Percentiles rank a stretch among this genome's conserved stretches.
phyloP scores from a whole-genome alignment of 2,888 invertebrate species.

The Scrobipalpa atriplicella region DNA sequence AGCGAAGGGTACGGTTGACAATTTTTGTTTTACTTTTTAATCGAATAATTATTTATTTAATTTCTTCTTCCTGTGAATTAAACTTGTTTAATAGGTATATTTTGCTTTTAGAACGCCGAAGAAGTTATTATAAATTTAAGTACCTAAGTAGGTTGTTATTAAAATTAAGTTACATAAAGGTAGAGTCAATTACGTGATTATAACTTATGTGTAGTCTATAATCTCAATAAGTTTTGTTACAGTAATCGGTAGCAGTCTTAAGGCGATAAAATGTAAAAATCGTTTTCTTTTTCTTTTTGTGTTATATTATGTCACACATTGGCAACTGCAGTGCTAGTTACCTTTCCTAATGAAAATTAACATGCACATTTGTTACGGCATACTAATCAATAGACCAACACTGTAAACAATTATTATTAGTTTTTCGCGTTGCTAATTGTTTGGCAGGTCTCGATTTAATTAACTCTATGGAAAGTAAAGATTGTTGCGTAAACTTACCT shows the following conservation, averaged over 20 bases:
- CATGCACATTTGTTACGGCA: neutral
- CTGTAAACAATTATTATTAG: constrained; percentile 16
- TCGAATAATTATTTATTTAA: neutral
- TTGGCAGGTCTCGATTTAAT: constrained; percentile 11
- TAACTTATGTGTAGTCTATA: too few species aligned
- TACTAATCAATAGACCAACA: neutral
- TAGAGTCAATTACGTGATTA: too few species aligned
- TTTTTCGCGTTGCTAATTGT: neutral
- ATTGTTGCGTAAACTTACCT: neutral
- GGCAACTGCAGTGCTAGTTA: neutral
- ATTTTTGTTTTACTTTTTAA: neutral
- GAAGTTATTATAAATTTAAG: too few species aligned
- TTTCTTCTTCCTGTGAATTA: too few species aligned
- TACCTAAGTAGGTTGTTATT: too few species aligned
- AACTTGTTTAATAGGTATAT: too few species aligned
- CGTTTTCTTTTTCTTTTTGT: neutral
- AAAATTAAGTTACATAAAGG: too few species aligned
- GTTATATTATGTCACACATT: neutral
- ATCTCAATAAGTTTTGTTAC: too few species aligned
- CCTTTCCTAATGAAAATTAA: constrained; percentile 17
- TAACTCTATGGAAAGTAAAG: neutral
- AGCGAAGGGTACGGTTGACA: neutral
- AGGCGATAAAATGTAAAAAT: too few species aligned
- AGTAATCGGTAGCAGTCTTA: too few species aligned
- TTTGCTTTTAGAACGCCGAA: too few species aligned